Conservation (phyloP, 1,140 invertebrate genomes). For the Lordiphosa clarofinis region DNA sequence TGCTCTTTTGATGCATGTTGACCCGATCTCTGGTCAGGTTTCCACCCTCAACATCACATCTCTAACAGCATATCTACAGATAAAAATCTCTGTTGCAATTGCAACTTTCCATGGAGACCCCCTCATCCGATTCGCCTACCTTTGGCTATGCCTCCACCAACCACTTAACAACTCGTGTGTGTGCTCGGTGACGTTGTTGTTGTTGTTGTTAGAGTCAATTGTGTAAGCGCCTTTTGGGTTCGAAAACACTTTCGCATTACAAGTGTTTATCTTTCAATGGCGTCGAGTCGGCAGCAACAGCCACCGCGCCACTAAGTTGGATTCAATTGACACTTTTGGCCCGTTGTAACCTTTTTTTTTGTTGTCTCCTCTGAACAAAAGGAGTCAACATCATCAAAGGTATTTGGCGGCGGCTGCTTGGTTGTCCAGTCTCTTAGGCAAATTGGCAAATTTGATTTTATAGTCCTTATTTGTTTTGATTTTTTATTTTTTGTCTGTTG, state of each 20-base stretch:
- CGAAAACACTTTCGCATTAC: slow-evolving; percentile 72
- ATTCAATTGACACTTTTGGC: slow-evolving; percentile 71
- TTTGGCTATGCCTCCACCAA: slow-evolving; percentile 37
- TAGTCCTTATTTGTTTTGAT: slow-evolving; percentile 38
- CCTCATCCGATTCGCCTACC: slow-evolving; percentile 10
- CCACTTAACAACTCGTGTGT: slow-evolving; percentile 60
- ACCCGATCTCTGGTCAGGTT: slow-evolving; percentile 42
- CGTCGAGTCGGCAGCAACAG: slow-evolving; percentile 32
- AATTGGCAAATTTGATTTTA: slow-evolving; percentile 58
- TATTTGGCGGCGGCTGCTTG: slow-evolving; percentile 34
- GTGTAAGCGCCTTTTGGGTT: slow-evolving; percentile 54
- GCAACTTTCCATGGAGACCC: slow-evolving; percentile 34
- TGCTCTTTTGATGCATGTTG: slow-evolving; percentile 5
- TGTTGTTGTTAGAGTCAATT: slow-evolving; percentile 37
- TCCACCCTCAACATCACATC: slow-evolving; percentile 28
- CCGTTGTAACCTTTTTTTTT: slow-evolving; percentile 58
- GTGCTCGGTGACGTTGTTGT: slow-evolving; percentile 19
- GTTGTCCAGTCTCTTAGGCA: slow-evolving; percentile 12
- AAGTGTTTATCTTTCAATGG: slow-evolving; percentile 67
- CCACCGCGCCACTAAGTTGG: slow-evolving; percentile 23
- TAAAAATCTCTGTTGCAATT: slow-evolving; percentile 21
- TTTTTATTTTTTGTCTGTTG: slow-evolving; percentile 4
- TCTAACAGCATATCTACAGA: slow-evolving; percentile 11
- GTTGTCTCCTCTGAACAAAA: slow-evolving; percentile 30
- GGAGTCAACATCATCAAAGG: slow-evolving; percentile 55